These are phyloP conservation scores for Geotrypetes seraphini DNA, from an alignment of 2,797 vertebrate species.

Conservation along the genomic window DNA sequence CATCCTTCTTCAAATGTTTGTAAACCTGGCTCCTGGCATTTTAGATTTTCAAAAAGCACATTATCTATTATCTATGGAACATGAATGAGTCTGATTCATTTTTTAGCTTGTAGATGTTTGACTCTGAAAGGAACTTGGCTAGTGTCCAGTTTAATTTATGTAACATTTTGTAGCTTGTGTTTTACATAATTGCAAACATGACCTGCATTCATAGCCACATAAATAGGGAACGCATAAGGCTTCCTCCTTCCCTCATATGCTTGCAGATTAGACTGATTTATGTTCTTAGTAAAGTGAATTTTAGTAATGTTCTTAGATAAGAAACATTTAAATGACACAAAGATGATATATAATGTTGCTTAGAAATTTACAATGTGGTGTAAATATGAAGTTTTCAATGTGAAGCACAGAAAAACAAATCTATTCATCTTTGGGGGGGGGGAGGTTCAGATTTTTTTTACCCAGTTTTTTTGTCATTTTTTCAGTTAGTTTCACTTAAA, in stretches of 20 bases:
- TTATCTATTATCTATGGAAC: neutral
- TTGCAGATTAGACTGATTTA: too few species aligned
- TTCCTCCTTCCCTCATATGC: neutral
- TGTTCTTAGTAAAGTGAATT: too few species aligned
- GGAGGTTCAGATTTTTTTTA: too few species aligned
- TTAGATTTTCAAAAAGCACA: neutral
- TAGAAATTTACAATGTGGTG: too few species aligned
- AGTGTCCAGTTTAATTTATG: conserved; percentile 38
- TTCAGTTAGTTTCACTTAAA: too few species aligned
- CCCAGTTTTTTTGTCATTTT: too few species aligned
- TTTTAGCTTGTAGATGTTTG: conserved; percentile 16
- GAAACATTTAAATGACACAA: too few species aligned
- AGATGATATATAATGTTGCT: too few species aligned
- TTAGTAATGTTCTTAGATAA: too few species aligned
- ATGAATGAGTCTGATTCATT: conserved; percentile 3
- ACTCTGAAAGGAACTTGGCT: conserved; percentile 32
- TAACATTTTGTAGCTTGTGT: conserved; percentile 32
- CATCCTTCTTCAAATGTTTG: neutral
- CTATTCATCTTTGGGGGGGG: too few species aligned
- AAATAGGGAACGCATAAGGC: conserved; percentile 12
- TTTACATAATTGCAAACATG: conserved; percentile 40
- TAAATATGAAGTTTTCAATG: too few species aligned
- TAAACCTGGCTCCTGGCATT: neutral
- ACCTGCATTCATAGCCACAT: conserved; percentile 32
- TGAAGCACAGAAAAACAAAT: too few species aligned